Evolutionary conservation across 2,113 vertebrate species (phyloP).

Genomic region (Indicator maculatus): DNA sequence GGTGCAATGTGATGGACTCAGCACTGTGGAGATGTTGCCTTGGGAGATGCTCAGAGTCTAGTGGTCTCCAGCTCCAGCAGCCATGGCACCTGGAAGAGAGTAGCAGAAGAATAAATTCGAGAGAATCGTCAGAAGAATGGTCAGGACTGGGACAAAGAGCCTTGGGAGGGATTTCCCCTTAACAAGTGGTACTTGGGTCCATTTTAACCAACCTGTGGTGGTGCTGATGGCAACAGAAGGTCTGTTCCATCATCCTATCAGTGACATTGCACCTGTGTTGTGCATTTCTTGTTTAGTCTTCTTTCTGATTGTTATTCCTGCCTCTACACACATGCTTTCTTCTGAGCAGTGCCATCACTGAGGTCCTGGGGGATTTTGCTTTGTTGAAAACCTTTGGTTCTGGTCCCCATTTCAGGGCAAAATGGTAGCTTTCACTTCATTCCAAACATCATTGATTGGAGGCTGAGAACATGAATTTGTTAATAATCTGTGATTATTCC

Average conservation of each 20-base stretch:
- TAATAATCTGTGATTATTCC: conserved; percentile 22
- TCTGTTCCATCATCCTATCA: background rate
- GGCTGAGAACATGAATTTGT: background rate
- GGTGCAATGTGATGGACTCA: rapidly evolving
- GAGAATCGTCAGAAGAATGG: rapidly evolving
- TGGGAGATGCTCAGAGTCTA: background rate
- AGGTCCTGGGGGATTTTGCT: background rate
- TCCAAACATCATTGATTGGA: background rate
- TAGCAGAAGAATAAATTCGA: background rate
- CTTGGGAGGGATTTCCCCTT: background rate
- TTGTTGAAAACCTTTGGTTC: background rate
- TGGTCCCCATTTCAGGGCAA: background rate
- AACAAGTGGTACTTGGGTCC: background rate
- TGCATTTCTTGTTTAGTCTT: rapidly evolving
- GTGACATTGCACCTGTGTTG: rapidly evolving
- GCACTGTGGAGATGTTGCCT: background rate
- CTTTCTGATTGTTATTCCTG: background rate
- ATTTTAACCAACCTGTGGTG: background rate
- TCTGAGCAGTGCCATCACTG: background rate
- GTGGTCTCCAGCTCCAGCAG: background rate
- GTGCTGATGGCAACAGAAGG: rapidly evolving
- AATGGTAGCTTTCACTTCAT: background rate
- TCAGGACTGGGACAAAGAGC: background rate
- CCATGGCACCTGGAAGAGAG: background rate
- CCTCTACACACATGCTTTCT: rapidly evolving